Evolutionary conservation across 2,113 vertebrate species (phyloP).

Genomic region (Regulus satrapa): DNA sequence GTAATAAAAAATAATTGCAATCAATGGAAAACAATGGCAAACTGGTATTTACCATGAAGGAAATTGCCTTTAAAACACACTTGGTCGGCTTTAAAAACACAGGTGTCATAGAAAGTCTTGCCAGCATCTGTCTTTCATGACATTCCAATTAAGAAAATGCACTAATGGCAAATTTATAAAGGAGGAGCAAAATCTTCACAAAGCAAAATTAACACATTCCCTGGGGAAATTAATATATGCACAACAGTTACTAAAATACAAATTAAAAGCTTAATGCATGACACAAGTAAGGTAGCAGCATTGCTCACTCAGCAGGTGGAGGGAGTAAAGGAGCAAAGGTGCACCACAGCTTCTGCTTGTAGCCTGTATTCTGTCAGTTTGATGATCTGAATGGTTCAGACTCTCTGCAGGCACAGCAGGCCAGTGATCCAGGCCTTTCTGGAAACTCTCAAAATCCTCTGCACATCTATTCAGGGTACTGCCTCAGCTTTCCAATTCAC

Average conservation of each 20-base stretch:
- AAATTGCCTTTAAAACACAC: background rate
- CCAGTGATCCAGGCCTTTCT: background rate
- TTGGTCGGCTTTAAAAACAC: background rate
- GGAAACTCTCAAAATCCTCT: background rate
- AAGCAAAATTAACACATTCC: background rate
- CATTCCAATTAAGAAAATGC: background rate
- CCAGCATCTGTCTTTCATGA: background rate
- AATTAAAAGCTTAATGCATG: background rate
- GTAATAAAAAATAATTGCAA: background rate
- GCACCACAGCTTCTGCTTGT: background rate
- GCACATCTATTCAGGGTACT: background rate
- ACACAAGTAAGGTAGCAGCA: background rate
- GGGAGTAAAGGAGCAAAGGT: background rate
- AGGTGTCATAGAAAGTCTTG: background rate
- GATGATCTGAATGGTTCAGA: background rate
- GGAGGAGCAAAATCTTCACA: background rate
- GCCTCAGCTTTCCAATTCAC: background rate
- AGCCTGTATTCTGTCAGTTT: background rate
- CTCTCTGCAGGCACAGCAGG: background rate
- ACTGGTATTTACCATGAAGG: background rate
- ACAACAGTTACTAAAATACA: background rate
- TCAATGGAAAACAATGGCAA: background rate
- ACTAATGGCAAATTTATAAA: background rate
- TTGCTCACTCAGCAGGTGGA: accelerated
- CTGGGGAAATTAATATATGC: background rate